phyloP scores from a whole-genome alignment of 2,113 vertebrate species.

The Isurus oxyrinchus region DNA sequence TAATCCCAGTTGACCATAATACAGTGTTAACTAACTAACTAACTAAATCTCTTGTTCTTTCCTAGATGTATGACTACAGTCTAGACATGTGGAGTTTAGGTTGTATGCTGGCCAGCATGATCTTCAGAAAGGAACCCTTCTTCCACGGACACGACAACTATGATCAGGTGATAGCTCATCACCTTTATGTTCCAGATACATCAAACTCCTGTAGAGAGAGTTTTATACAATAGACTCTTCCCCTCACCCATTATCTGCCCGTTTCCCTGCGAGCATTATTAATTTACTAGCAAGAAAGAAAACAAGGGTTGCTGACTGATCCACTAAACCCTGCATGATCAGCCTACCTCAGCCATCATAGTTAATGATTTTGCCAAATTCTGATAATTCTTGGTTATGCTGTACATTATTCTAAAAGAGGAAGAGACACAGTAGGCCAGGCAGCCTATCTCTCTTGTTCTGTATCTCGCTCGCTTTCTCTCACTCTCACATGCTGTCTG shows the following conservation, averaged over 20 bases:
- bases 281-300: not conserved
- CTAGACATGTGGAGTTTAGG: constrained; percentile 80
- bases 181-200: not conserved
- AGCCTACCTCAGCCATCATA: not conserved
- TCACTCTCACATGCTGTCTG: not conserved
- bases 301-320: not conserved
- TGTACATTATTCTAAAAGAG: not conserved
- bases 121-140: constrained; percentile 79
- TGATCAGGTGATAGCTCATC: constrained; percentile 57
- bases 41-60: constrained; percentile 16
- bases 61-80: constrained; percentile 80
- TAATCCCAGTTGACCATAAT: not conserved
- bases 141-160: constrained; percentile 82
- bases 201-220: not conserved
- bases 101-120: constrained; percentile 79
- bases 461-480: not conserved
- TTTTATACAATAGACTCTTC: not conserved
- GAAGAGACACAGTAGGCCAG: not conserved
- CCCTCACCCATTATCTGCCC: not conserved
- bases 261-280: not conserved
- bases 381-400: not conserved
- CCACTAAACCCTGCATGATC: not conserved
- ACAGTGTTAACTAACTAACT: not conserved
- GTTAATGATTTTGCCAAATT: not conserved
- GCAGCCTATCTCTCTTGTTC: not conserved